Evolutionary conservation across 37 sponge, comb jelly and placozoan genomes (phyloP).

Genomic region (Tethya wilhelma): DNA sequence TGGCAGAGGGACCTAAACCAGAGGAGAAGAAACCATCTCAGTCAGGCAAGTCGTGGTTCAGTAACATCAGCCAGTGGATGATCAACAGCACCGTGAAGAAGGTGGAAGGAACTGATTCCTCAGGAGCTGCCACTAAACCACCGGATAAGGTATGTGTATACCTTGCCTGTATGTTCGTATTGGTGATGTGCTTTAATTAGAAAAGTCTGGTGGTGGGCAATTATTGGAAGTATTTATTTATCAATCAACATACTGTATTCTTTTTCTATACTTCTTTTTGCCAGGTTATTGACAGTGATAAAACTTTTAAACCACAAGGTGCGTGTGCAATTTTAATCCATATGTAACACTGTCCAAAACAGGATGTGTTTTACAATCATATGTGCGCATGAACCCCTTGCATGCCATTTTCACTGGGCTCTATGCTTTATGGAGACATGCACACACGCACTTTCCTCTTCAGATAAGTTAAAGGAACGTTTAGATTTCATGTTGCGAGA

Average conservation of each 20-base stretch:
- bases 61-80: not conserved
- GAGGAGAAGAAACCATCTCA: not conserved
- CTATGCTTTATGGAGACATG: not conserved
- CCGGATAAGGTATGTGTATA: not conserved
- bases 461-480: slow-evolving; percentile 72
- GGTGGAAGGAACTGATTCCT: not conserved
- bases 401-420: no score
- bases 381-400: no score
- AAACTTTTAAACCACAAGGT: slow-evolving; percentile 30
- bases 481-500: slow-evolving; percentile 83
- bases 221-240: no score
- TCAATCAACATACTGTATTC: no score
- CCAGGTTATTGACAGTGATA: slow-evolving; percentile 63
- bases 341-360: no score
- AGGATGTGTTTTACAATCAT: no score
- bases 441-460: not conserved
- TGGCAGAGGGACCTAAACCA: slow-evolving; percentile 56
- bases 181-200: no score
- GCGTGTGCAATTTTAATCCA: no score
- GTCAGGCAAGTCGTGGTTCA: slow-evolving; percentile 27
- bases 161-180: not conserved
- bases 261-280: not conserved
- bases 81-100: not conserved
- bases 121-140: not conserved
- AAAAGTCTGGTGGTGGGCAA: no score